Evolutionary conservation across 2,888 invertebrate species (phyloP).

Genomic region (Tetragnatha montana): DNA sequence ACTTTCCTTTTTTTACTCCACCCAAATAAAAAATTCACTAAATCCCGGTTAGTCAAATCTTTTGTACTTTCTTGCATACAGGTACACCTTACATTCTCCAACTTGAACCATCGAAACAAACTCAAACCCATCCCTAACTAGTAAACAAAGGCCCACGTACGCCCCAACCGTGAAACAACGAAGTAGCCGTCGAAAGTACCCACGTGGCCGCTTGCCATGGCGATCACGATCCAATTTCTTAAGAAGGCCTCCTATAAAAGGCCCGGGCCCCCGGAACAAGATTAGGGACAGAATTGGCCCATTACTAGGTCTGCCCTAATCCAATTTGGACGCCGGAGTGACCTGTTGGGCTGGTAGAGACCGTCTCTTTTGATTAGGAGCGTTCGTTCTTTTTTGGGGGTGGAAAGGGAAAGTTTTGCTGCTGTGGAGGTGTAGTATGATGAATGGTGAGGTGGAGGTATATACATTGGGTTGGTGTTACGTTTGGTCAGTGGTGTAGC

Average conservation of each 20-base stretch:
- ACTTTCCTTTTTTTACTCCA: too few relatives aligned
- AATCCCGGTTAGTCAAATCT: background rate
- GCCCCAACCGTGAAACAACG: background rate
- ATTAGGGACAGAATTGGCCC: constrained; percentile 70
- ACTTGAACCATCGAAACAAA: too few relatives aligned
- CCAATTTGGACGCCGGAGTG: constrained; percentile 68
- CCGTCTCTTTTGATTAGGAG: constrained; percentile 67
- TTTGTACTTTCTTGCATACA: background rate
- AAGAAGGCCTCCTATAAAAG: constrained; percentile 67
- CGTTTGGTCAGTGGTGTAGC: too few relatives aligned
- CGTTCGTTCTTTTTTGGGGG: constrained; percentile 20
- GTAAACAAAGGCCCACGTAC: too few relatives aligned
- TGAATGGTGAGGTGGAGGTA: too few relatives aligned
- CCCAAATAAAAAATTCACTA: too few relatives aligned
- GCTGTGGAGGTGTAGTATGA: background rate
- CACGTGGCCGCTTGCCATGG: constrained; percentile 50
- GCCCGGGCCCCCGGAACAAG: constrained; percentile 58
- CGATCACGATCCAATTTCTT: constrained; percentile 70
- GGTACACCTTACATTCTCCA: too few relatives aligned
- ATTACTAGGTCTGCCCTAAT: constrained; percentile 70
- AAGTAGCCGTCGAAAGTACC: background rate
- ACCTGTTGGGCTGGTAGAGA: constrained; percentile 61
- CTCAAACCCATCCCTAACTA: too few relatives aligned
- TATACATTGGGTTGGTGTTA: too few relatives aligned
- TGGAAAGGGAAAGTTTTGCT: too few relatives aligned